These are phyloP conservation scores for Nasua narica DNA, from an alignment of 2,797 vertebrate genomes.

Conservation along the genomic window DNA sequence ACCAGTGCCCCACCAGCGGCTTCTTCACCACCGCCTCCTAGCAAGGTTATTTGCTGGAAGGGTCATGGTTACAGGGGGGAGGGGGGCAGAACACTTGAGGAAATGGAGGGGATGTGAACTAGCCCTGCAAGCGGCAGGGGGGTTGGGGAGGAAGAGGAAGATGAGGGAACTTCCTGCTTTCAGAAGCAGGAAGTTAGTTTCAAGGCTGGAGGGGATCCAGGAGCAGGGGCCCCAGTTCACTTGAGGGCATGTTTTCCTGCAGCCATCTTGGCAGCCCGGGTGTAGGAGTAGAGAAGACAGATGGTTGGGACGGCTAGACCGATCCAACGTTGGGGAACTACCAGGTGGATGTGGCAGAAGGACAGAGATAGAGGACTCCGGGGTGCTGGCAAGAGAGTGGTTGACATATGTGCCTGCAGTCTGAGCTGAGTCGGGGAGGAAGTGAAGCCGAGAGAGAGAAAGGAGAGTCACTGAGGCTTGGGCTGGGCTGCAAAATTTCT, in stretches of 20 bases:
- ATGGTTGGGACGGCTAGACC: not conserved
- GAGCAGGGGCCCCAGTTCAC: not conserved
- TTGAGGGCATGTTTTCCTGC: not conserved
- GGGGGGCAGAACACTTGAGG: not conserved
- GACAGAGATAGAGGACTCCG: not conserved
- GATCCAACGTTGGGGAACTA: not conserved
- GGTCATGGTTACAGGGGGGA: not conserved
- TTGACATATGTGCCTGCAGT: not conserved
- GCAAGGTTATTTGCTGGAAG: not conserved
- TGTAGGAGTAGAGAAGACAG: conserved; percentile 12
- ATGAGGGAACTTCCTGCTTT: not conserved
- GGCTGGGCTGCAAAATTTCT: not conserved
- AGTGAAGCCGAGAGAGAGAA: not conserved
- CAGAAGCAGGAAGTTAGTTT: not conserved
- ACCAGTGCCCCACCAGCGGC: not conserved
- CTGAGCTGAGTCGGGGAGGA: not conserved
- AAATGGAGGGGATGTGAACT: not conserved
- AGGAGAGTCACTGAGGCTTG: not conserved
- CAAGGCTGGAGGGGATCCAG: not conserved
- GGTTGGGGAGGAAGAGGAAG: too few relatives aligned
- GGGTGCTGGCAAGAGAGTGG: not conserved
- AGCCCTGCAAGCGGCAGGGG: accelerated
- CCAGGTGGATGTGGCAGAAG: conserved; percentile 51
- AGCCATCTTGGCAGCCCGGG: not conserved
- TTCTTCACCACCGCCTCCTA: too few relatives aligned